These are phyloP conservation scores for Andinoacara biseriatus DNA, from an alignment of 2,113 vertebrate genomes.

Conservation along the genomic window DNA sequence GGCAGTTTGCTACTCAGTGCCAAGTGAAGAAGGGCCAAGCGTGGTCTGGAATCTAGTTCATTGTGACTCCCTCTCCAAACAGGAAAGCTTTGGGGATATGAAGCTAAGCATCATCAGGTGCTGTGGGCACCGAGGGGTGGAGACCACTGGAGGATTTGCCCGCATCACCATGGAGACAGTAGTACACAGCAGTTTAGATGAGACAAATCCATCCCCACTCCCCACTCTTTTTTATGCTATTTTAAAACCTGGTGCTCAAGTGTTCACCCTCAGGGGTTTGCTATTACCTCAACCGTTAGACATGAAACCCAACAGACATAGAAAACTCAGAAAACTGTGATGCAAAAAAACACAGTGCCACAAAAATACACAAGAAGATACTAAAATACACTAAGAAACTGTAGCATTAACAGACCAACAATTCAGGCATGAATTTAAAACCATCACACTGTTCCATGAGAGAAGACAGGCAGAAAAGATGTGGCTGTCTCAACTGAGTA, in stretches of 20 bases:
- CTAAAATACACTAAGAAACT: background rate
- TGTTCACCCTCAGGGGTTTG: conserved; percentile 44
- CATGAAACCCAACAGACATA: conserved; percentile 23
- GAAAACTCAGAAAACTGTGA: background rate
- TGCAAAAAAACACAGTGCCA: background rate
- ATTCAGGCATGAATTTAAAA: background rate
- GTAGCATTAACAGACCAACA: background rate
- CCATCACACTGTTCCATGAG: background rate
- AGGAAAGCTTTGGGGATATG: conserved; percentile 50
- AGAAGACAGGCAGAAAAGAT: background rate
- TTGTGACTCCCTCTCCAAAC: conserved; percentile 60
- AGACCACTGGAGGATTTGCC: conserved; percentile 45
- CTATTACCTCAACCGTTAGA: conserved; percentile 36
- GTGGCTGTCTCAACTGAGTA: conserved; percentile 13
- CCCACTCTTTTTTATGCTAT: conserved; percentile 37
- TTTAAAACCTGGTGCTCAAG: conserved; percentile 61
- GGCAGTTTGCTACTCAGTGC: conserved; percentile 47
- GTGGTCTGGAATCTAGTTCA: conserved; percentile 68
- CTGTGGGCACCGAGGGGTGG: conserved; percentile 39
- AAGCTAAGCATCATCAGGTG: conserved; percentile 42
- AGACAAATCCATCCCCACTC: conserved; percentile 31
- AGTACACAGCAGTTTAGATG: conserved; percentile 46
- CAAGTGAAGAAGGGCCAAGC: conserved; percentile 72
- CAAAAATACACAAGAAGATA: background rate
- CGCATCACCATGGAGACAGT: conserved; percentile 61